A percentile compares a stretch with the other conserved stretches of the same genome.
phyloP scores from a whole-genome alignment of 2,113 vertebrate species.

The Globicephala melas region DNA sequence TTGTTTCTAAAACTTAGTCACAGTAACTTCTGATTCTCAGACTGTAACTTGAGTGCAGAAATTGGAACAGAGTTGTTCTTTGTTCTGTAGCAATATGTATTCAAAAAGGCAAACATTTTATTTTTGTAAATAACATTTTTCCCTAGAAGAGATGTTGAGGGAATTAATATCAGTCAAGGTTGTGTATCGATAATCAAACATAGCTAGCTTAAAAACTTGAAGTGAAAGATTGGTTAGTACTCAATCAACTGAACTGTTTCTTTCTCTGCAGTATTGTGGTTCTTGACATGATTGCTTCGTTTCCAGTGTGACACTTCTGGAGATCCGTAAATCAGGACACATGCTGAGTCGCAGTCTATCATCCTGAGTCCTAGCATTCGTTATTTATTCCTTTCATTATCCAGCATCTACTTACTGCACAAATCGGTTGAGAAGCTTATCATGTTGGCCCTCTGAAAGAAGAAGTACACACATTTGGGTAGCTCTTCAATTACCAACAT shows the following conservation, averaged over 20 bases:
- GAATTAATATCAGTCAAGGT: slow-evolving; percentile 51
- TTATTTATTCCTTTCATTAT: slow-evolving; percentile 67
- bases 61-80: slow-evolving; percentile 27
- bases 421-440: slow-evolving; percentile 53
- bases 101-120: neutral
- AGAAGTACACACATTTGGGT: slow-evolving; percentile 23
- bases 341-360: slow-evolving; percentile 58
- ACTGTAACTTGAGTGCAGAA: slow-evolving; percentile 41
- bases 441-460: neutral
- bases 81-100: slow-evolving; percentile 51
- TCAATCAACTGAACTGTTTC: slow-evolving; percentile 60
- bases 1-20: slow-evolving; percentile 27
- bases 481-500: slow-evolving; percentile 63
- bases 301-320: slow-evolving; percentile 65
- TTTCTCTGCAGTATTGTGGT: slow-evolving; percentile 61
- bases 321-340: slow-evolving; percentile 54
- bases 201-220: slow-evolving; percentile 63
- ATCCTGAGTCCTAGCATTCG: slow-evolving; percentile 17
- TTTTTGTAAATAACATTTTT: slow-evolving; percentile 51
- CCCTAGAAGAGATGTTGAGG: slow-evolving; percentile 11
- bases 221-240: slow-evolving; percentile 52
- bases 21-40: neutral
- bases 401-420: slow-evolving; percentile 53
- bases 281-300: slow-evolving; percentile 56
- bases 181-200: slow-evolving; percentile 47